Conservation (phyloP, 2,888 invertebrate genomes). For the Drosophila pegasa region DNA sequence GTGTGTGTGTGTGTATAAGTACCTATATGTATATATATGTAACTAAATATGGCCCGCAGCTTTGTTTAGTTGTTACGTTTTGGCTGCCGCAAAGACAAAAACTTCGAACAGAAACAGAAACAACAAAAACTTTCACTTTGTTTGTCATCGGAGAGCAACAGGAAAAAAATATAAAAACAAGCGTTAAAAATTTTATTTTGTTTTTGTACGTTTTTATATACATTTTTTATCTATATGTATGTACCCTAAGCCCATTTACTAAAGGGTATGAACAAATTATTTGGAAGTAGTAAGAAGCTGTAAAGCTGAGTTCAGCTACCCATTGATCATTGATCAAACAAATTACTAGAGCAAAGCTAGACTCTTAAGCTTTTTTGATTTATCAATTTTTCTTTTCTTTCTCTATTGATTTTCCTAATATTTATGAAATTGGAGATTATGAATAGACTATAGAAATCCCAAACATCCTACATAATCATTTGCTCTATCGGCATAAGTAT, state of each 20-base stretch:
- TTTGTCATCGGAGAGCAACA: slow-evolving; percentile 71
- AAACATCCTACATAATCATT: no score
- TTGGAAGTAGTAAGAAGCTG: background rate
- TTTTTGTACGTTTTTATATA: slow-evolving; percentile 35
- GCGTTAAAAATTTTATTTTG: slow-evolving; percentile 60
- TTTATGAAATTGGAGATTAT: background rate
- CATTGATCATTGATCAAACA: background rate
- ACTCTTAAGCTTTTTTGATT: background rate
- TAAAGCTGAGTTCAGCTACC: background rate
- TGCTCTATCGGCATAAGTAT: no score
- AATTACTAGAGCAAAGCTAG: background rate
- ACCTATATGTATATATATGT: slow-evolving; percentile 28
- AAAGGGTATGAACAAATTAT: background rate
- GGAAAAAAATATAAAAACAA: slow-evolving; percentile 43
- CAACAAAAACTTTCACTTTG: slow-evolving; percentile 76
- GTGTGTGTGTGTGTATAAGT: background rate
- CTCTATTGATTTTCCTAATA: no score
- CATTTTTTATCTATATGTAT: background rate
- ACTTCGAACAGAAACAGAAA: slow-evolving; percentile 28
- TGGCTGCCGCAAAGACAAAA: slow-evolving; percentile 65
- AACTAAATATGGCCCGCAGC: slow-evolving; percentile 63
- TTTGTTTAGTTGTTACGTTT: slow-evolving; percentile 77
- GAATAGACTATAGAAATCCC: no score
- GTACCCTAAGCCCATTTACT: background rate
- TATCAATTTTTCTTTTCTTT: background rate